Conservation (phyloP, 2,888 invertebrate species). For the Drosophila fulvimacula region DNA sequence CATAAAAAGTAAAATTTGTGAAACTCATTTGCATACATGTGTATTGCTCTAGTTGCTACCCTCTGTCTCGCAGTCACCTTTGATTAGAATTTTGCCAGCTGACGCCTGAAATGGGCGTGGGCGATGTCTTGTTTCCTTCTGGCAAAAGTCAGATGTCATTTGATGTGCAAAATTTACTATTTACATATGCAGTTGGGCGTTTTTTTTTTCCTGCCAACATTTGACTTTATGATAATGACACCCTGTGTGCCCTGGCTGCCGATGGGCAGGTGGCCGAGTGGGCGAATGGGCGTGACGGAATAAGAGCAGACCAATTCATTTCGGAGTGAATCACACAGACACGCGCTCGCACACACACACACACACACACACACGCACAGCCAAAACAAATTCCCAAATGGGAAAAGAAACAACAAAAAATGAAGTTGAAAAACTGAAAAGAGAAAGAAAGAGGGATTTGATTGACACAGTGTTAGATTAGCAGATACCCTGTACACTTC, state of each 20-base stretch:
- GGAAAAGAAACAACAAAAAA: constrained; percentile 27
- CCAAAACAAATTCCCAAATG: constrained; percentile 56
- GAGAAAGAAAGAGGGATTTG: constrained; percentile 3
- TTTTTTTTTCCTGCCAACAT: constrained; percentile 33
- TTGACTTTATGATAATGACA: constrained; percentile 61
- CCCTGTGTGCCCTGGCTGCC: constrained; percentile 28
- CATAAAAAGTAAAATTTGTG: constrained; percentile 3
- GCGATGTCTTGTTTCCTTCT: constrained; percentile 10
- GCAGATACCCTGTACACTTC: background rate
- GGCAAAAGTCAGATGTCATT: constrained; percentile 34
- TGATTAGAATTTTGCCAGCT: constrained; percentile 50
- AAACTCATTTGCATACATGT: constrained; percentile 43
- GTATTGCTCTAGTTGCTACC: background rate
- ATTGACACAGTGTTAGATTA: background rate
- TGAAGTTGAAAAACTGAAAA: constrained; percentile 34
- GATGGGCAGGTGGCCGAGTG: background rate
- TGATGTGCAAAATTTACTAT: constrained; percentile 32
- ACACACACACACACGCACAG: constrained; percentile 7
- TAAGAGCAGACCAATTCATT: constrained; percentile 68
- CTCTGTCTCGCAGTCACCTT: constrained; percentile 11
- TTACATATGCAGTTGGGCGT: constrained; percentile 48
- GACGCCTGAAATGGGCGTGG: constrained; percentile 12
- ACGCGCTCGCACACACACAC: constrained; percentile 1
- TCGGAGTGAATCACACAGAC: constrained; percentile 47
- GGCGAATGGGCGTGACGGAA: constrained; percentile 19